Evolutionary conservation across 2,797 vertebrate genomes (phyloP), one percentile per base, ranked within the genome.

Genomic region (Eulemur albifrons): DNA sequence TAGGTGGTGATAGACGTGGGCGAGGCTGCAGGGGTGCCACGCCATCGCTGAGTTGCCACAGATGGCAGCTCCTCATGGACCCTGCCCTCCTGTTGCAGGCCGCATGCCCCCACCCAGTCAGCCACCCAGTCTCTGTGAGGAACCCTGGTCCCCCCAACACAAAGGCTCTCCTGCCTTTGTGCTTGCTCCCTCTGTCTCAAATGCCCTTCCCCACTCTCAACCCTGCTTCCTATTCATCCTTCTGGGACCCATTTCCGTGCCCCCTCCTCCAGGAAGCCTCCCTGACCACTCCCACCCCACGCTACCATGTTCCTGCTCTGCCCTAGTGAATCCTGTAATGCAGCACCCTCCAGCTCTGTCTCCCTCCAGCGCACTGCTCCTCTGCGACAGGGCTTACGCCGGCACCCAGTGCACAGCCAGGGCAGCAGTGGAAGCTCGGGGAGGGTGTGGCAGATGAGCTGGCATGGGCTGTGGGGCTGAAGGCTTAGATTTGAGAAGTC

Each of bases 1-100:
- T 99, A 99, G 17, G 99, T 99, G 89, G 99, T 99, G 97, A 99
- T 99, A 20, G 99, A 99, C 5, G 99, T 99, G 90, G 99, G 99
- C 43, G 99, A 99, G 94, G 99, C 99, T 99, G 96, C 7, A 76
- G 88, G 67, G 76, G 80, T 3, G 59, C 8, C 61, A 1, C 1
- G 0, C 4, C 69, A 7, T 0, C 6, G 18, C 45, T 35, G 43
- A n/a, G 38, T 3, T 2, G 23, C 48, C 20, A 9, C 4, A 0
- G 21, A 17, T 1, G 23, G 1, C 27, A 6, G 43, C 32, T 20
- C 48, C 80, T n/a, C 43, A 0, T 14, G 18, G 1, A 18, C 7
- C 11, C 72, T 5, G 4, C 3, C 85, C 20, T 25, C 48, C 30
- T 21, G 59, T 69, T 30, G 23, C 35, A 20, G 80, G 61, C 30